Base-by-base conservation (phyloP, 2,888 invertebrate genomes). In the Brenthis hecate region DNA sequence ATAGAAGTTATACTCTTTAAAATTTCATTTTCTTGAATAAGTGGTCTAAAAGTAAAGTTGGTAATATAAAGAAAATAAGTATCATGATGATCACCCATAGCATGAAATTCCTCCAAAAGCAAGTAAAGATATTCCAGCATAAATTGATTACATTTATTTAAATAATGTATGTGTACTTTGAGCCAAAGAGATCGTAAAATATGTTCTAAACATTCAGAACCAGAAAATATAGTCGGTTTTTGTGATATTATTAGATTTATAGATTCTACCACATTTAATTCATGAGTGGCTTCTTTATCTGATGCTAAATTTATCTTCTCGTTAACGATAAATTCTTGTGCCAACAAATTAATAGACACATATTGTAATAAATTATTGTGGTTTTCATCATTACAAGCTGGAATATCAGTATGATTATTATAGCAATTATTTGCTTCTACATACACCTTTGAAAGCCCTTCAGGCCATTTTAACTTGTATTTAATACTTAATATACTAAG, bases 391-490 rank as follows among this genome's bases (percentile, higher is more conserved):
- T 80, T 84, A 68, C 86, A 89, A 43, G 89, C 78, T 19, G 93
- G 93, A 47, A 86, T 77, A 77, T 92, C 91, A 76, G 90, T 84
- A 73, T 91, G 91, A 70, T 84, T 89, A 71, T 86, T 91, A 70
- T 93, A 94, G 73, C 92, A 94, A 74, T 92, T 87, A 77, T 95
- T 96, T 6, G 94, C 92, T 81, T 94, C 91, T 70, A 95, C 84
- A 83, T 94, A 96, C 57, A 94, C 78, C 14, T 92, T 86, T 0
- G 92, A 78, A 47, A 96, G 86, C 57, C 92, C 93, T 69, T 92
- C 85, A 0, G 96, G 95, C 96, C 96, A 96, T 72, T 93, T 93
- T 11, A 91, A 78, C 75, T 90, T 90, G 95, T 96, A 96, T 76
- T 95, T 94, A 6, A 85, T 86, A 11, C 94, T 89, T 64, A 96